Evolutionary conservation across 1,140 invertebrate genomes (phyloP).

Genomic region (Danaus melanippus): DNA sequence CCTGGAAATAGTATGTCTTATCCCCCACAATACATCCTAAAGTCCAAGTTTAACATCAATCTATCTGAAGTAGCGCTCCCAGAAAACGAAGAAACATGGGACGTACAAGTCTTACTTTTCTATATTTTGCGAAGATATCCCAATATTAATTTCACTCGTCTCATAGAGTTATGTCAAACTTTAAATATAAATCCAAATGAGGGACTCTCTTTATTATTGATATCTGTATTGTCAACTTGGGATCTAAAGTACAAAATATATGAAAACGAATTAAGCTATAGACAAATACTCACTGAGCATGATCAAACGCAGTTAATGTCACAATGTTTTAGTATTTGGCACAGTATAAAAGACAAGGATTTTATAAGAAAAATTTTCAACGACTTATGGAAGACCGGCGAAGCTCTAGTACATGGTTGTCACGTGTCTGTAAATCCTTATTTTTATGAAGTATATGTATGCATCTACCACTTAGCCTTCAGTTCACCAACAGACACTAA

Average conservation of each 20-base stretch:
- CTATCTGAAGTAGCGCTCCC: constrained; percentile 52
- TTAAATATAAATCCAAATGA: constrained; percentile 56
- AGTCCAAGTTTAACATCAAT: constrained; percentile 60
- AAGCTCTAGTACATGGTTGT: constrained; percentile 61
- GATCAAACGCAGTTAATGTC: constrained; percentile 37
- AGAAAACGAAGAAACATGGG: constrained; percentile 62
- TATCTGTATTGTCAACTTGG: constrained; percentile 62
- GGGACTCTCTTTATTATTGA: constrained; percentile 60
- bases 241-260: constrained; percentile 55
- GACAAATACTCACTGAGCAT: constrained; percentile 37
- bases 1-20: constrained; percentile 35
- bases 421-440: constrained; percentile 64
- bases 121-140: constrained; percentile 52
- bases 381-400: constrained; percentile 67
- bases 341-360: constrained; percentile 57
- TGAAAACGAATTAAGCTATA: constrained; percentile 44
- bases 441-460: constrained; percentile 67
- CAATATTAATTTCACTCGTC: constrained; percentile 36
- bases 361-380: constrained; percentile 56
- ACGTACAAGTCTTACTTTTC: constrained; percentile 57
- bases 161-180: constrained; percentile 55
- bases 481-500: constrained; percentile 30
- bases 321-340: constrained; percentile 54
- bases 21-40: constrained; percentile 52
- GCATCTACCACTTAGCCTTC: constrained; percentile 58